Evolutionary conservation across 2,113 vertebrate species (phyloP).

Genomic region (Accipiter virgatus): DNA sequence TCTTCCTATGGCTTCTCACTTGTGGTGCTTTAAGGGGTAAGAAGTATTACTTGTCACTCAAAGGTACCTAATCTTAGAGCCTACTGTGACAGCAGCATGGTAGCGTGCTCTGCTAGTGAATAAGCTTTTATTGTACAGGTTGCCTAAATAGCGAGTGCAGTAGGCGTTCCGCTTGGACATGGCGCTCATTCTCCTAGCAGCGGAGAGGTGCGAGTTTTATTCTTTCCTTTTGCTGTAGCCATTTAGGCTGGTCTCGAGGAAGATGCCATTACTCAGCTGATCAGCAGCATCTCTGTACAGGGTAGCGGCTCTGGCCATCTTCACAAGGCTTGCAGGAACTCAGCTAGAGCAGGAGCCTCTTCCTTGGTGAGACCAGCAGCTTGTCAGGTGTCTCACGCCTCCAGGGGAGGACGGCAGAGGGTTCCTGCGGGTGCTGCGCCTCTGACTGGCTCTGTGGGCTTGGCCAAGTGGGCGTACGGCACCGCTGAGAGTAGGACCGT

Average conservation of each 20-base stretch:
- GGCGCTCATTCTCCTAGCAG: neutral
- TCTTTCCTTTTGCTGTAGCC: neutral
- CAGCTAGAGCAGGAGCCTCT: neutral
- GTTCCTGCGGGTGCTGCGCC: neutral
- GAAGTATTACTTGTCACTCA: neutral
- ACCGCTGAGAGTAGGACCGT: neutral
- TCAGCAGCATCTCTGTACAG: neutral
- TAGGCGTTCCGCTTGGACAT: neutral
- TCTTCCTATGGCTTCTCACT: neutral
- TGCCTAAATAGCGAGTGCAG: neutral
- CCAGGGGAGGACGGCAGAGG: no score
- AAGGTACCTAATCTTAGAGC: neutral
- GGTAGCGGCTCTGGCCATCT: neutral
- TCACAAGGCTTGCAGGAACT: neutral
- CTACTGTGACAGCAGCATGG: neutral
- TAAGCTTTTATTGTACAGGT: neutral
- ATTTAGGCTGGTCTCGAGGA: neutral
- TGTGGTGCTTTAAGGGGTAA: neutral
- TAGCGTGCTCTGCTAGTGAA: neutral
- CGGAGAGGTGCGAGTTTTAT: neutral
- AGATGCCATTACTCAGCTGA: neutral
- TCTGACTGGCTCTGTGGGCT: no score
- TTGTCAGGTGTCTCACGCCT: neutral
- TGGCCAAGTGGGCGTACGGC: accelerated
- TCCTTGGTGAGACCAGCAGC: neutral